Percentiles rank a stretch among this genome's conserved stretches.
Evolutionary conservation across 2,888 invertebrate species (phyloP).

Genomic region (Cheilosia vernalis): DNA sequence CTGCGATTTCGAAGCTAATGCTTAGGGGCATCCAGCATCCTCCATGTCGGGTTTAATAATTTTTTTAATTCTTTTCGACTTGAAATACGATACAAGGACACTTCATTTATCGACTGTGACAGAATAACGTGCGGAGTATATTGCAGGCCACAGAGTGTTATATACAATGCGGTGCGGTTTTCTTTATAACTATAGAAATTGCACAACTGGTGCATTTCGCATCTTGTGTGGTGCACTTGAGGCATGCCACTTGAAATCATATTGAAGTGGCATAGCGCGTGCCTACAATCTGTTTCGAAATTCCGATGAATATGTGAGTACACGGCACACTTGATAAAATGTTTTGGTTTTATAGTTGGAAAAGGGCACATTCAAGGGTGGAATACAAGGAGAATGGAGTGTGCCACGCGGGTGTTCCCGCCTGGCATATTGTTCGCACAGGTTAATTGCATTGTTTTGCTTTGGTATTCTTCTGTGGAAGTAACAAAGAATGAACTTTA

Average conservation of each 20-base stretch:
- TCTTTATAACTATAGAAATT: conserved; percentile 64
- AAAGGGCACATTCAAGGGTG: conserved; percentile 61
- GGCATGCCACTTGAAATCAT: conserved; percentile 44
- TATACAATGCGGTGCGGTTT: conserved; percentile 27
- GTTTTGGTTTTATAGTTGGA: conserved; percentile 54
- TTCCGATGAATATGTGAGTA: conserved; percentile 59
- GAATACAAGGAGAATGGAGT: conserved; percentile 35
- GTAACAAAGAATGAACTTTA: conserved; percentile 33
- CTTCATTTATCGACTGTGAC: conserved; percentile 39
- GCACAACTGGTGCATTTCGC: conserved; percentile 72
- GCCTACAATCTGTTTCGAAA: conserved; percentile 72
- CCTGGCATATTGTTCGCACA: conserved; percentile 49
- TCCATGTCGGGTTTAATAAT: no score
- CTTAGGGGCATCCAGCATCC: no score
- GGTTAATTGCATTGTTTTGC: conserved; percentile 66
- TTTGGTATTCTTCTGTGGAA: conserved; percentile 36
- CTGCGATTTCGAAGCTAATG: no score
- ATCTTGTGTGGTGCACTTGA: conserved; percentile 69
- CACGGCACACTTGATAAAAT: conserved; percentile 57
- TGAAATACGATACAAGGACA: conserved; percentile 55
- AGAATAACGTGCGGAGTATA: conserved; percentile 29
- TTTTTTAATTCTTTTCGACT: not conserved
- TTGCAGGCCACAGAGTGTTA: not conserved
- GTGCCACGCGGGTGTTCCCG: conserved; percentile 62
- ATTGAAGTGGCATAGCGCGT: conserved; percentile 66